These are phyloP conservation scores for Psettodes erumei DNA, from an alignment of 2,113 vertebrate species.

Conservation along the genomic window DNA sequence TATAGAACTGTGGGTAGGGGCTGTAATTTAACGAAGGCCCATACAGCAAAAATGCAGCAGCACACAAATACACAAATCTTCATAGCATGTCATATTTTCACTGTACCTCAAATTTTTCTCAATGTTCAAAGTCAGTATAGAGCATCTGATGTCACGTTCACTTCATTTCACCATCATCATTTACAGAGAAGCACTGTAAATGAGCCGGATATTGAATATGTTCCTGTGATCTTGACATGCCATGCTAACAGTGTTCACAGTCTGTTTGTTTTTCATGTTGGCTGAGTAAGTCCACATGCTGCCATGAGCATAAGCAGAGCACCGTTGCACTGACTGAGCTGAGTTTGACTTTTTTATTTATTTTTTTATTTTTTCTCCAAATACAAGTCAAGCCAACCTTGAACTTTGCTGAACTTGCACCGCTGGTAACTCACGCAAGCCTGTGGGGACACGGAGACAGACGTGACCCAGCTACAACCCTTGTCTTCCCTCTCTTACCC, in stretches of 20 bases:
- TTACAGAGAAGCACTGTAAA: neutral
- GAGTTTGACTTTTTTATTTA: neutral
- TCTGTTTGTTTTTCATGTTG: neutral
- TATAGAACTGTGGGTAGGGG: too few relatives aligned
- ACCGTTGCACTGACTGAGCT: neutral
- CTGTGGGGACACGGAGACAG: slow-evolving; percentile 45
- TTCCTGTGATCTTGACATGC: too few relatives aligned
- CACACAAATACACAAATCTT: neutral
- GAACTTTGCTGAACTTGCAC: slow-evolving; percentile 50
- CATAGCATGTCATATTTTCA: too few relatives aligned
- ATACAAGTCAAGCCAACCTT: slow-evolving; percentile 45
- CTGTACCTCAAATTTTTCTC: neutral
- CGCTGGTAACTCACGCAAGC: slow-evolving; percentile 54
- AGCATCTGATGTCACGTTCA: neutral
- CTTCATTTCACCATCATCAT: neutral
- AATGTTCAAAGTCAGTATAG: neutral
- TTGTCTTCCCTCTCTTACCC: slow-evolving; percentile 15
- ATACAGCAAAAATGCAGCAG: neutral
- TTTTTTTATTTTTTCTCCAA: neutral
- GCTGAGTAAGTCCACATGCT: neutral
- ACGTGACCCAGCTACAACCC: slow-evolving; percentile 36
- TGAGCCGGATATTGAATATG: neutral
- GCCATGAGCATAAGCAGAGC: neutral
- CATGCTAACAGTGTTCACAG: neutral
- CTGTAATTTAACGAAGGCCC: too few relatives aligned